Evolutionary conservation across 2,113 vertebrate species (phyloP), one percentile per base, ranked within the genome.

Genomic region (Orientallactaga bullata): DNA sequence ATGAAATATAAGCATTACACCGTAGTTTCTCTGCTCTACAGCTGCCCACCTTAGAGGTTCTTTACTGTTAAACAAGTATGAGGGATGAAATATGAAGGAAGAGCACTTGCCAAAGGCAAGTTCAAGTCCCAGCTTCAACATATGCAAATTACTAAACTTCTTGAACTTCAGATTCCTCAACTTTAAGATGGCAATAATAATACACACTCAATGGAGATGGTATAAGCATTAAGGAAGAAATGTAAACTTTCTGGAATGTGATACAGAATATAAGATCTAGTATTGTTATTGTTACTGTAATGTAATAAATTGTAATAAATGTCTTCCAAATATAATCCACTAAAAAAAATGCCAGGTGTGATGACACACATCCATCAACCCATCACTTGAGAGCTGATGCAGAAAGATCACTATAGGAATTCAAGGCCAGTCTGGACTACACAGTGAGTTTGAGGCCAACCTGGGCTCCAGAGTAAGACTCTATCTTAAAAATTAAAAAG

Each of bases 1-100:
- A 80, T 90, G 66, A 92, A 86, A 77, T 55, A 55, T 2, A 26
- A 37, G 6, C 39, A 66, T 32, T 39, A 80, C 24, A 37, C 10
- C 76, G 91, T 58, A 12, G 69, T 63, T 91, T 94, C 72, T 90
- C 82, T 89, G 74, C 69, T 65, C 72, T 65, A n/a, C 5, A 83
- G 35, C 39, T 84, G 21, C 60, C 23, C 42, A 60, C 17, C 28
- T 76, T 83, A 74, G 81, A 90, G 55, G 28, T 63, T 82, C 42
- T 72, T 87, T 85, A 71, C 73, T 81, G 68, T 87, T 66, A 90
- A 80, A 24, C 18, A n/a, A 26, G 24, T 47, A 30, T 68, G 37
- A 95, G 65, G 12, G 55, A 42, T 39, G 1, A 12, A 28, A 16
- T 58, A 1, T 7, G 73, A 13, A 76, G n/a, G n/a, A 87, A 79